phyloP scores from a whole-genome alignment of 2,797 vertebrate species.

The Cuculus canorus region DNA sequence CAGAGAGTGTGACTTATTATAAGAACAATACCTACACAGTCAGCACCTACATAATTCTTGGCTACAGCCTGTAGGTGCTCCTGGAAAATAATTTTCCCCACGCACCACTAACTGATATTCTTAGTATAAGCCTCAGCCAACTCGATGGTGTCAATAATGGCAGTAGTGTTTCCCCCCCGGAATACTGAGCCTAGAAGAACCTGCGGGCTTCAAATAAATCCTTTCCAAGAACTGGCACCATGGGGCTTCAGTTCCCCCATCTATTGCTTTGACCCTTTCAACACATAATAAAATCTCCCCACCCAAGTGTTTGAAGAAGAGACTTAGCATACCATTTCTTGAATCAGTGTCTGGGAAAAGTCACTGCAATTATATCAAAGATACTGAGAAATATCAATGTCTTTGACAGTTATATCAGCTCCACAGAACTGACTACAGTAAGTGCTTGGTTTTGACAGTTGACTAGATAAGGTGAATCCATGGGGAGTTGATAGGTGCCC shows the following conservation, averaged over 20 bases:
- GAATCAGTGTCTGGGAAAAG: background rate
- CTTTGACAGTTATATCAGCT: background rate
- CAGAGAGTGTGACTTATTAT: background rate
- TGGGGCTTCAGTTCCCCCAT: background rate
- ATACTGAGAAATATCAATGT: background rate
- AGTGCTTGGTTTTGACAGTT: slow-evolving; percentile 27
- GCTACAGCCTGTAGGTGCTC: background rate
- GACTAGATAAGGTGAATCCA: background rate
- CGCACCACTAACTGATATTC: background rate
- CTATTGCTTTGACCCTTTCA: background rate
- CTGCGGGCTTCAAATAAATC: background rate
- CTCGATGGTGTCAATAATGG: background rate
- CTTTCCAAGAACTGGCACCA: background rate
- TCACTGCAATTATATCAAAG: background rate
- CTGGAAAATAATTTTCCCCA: background rate
- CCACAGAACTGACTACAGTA: background rate
- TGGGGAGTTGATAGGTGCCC: background rate
- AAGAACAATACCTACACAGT: background rate
- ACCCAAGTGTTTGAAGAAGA: background rate
- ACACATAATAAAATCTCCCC: background rate
- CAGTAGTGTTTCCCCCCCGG: background rate
- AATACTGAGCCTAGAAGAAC: background rate
- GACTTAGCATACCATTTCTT: background rate
- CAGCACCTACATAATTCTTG: background rate
- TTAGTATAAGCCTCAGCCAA: background rate